Base-by-base conservation (phyloP, 2,888 invertebrate genomes). In the Ophioninae sp. region DNA sequence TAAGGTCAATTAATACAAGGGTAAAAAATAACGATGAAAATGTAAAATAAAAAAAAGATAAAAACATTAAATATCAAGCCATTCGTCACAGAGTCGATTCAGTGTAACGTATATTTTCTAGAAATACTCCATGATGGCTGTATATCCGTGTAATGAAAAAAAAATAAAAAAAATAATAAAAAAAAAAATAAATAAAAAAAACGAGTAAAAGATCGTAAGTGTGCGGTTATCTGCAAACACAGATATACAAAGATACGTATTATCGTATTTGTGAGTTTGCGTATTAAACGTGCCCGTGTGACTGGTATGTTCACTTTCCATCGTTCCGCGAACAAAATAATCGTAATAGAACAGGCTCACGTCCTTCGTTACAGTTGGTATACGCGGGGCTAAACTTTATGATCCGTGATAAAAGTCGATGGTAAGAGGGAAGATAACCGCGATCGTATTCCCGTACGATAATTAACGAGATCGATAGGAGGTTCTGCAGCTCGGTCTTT, bases 281-380 rank as follows among this genome's bases (percentile, higher is more conserved):
- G 69, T 70, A 44, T 70, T 21, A 59, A 50, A 50, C 13, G 17
- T 2, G 17, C 6, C 17, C 17, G 50, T 50, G 50, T 50, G 50
- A 61, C 37, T 39, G 20, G 67, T 39, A 62, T 30, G 69, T 41
- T 83, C 77, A 81, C 77, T 81, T 81, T 83, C 80, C 76, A 77
- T 69, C 62, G 39, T 82, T 44, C 44, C 44, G 23, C 50, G 50
- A 50, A 17, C 17, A 50, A 50, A 41, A 6, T 44, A 41, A 73
- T 23, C 44, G 39, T 62, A 61, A 41, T 41, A 39, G 8, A n/a
- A 7, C 70, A 37, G 50, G 21, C 56, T 23, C 41, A 17, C 72
- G 39, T 37, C n/a, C 7, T 59, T 76, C 65, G 65, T 81, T 72
- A 73, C 23, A 72, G 44, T 44, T 21, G 50, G 39, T 50, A 65